Evolutionary conservation across 2,888 invertebrate genomes (phyloP).

Genomic region (Antheraea yamamai): DNA sequence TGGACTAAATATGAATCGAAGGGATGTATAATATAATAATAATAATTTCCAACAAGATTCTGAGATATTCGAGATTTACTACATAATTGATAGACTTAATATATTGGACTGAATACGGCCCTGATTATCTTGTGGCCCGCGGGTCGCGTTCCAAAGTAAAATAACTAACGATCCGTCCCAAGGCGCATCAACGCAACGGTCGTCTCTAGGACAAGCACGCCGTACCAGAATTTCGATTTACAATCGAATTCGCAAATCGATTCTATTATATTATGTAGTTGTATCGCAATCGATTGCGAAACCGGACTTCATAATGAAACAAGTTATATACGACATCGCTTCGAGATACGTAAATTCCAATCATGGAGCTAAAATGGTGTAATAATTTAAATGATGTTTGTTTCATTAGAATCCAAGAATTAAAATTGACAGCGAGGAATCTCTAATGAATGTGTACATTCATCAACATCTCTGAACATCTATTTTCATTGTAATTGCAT

Average conservation of each 20-base stretch:
- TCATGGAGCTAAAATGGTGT: background rate
- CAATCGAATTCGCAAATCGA: background rate
- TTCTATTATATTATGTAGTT: background rate
- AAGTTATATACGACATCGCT: background rate
- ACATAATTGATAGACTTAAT: background rate
- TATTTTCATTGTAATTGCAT: background rate
- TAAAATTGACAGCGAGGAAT: background rate
- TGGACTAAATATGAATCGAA: background rate
- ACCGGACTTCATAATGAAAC: background rate
- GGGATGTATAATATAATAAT: background rate
- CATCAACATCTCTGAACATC: too few species aligned
- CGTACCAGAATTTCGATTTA: slow-evolving; percentile 4
- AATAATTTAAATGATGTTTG: background rate
- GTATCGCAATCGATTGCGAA: background rate
- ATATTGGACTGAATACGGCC: background rate
- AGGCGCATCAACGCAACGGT: slow-evolving; percentile 34
- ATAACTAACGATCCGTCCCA: slow-evolving; percentile 41
- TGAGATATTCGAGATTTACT: background rate
- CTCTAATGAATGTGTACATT: background rate
- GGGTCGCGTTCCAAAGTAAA: slow-evolving; percentile 47
- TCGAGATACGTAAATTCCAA: background rate
- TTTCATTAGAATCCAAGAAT: background rate
- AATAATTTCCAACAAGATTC: background rate
- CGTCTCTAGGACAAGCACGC: slow-evolving; percentile 19
- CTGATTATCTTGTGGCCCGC: slow-evolving; percentile 37